Evolutionary conservation across 2,888 invertebrate genomes (phyloP), one percentile per base, ranked within the genome.

Genomic region (Ditylenchus weischeri): DNA sequence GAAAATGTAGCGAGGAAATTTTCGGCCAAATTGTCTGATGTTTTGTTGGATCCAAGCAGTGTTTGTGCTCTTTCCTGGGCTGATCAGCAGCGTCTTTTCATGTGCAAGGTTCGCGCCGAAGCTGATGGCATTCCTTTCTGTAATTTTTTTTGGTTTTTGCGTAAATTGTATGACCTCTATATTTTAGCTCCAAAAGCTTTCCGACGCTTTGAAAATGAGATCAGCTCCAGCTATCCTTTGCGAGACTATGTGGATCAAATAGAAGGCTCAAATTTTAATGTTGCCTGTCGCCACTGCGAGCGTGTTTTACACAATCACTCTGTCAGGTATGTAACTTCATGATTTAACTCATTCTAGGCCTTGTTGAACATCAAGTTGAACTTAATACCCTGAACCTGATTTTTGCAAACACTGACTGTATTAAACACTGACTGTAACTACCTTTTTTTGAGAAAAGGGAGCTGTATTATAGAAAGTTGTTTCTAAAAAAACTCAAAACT

Each of bases 31-130:
- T 29, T 79, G 57, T 64, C 65, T 29, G 74, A 75, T 29, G 54
- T 79, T 19, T 66, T 76, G 2, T 72, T 84, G 8, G 71, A 79
- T 23, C 79, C 83, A 19, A 79, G 79, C 35, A 78, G 79, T 5
- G 72, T 82, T 13, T 80, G 79, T 8, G 78, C 80, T 15, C 72
- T 79, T 38, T 80, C 83, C 3, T 80, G 75, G 74, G 72, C 78
- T 43, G 78, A 80, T 57, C 57, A 69, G 18, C 64, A 74, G 0
- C 75, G 76, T 0, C 66, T 78, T 18, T 76, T 80, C 69, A 75
- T 78, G 74, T 78, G 78, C 70, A 78, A 78, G 70, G 70, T 79
- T 19, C 66, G 68, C 19, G 73, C 72, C 11, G 68, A 70, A n/a
- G 65, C 72, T 61, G 65, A 65, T 13, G 65, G 58, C 23, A 54